Evolutionary conservation across 2,888 invertebrate genomes (phyloP).

Genomic region (Fabriciana adippe): DNA sequence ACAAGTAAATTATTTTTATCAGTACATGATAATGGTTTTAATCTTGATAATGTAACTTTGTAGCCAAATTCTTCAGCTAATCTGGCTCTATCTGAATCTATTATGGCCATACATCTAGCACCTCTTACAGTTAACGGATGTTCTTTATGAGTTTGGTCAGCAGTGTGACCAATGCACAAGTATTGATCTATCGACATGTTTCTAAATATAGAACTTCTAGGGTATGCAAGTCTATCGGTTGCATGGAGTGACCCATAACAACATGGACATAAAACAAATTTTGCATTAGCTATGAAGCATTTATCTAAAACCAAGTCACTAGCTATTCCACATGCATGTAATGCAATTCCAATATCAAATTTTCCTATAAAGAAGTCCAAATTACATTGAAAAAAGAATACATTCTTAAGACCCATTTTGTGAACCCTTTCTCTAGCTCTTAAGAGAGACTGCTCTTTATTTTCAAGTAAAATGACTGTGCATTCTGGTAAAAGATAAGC

Average conservation of each 20-base stretch:
- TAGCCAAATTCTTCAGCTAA: constrained; percentile 90
- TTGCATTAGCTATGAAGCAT: constrained; percentile 88
- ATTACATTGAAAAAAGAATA: constrained; percentile 93
- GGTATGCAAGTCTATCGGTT: constrained; percentile 91
- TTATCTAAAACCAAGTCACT: constrained; percentile 95
- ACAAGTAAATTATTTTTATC: constrained; percentile 95
- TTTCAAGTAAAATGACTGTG: constrained; percentile 91
- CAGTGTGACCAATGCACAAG: constrained; percentile 92
- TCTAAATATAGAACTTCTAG: constrained; percentile 86
- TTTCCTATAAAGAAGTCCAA: constrained; percentile 92
- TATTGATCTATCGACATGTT: constrained; percentile 84
- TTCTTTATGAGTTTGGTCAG: constrained; percentile 94
- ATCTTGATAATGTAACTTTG: constrained; percentile 86
- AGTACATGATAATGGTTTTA: constrained; percentile 91
- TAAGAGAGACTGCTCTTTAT: constrained; percentile 92
- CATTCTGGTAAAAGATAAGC: constrained; percentile 91
- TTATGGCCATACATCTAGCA: constrained; percentile 91
- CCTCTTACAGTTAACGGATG: constrained; percentile 89
- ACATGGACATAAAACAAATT: constrained; percentile 95
- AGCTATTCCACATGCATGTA: constrained; percentile 97
- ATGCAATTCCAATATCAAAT: constrained; percentile 92
- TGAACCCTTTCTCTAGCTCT: constrained; percentile 88
- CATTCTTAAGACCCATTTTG: constrained; percentile 86
- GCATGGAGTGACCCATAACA: constrained; percentile 95
- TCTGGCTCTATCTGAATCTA: constrained; percentile 92